Conservation (phyloP, 2,888 invertebrate genomes). For the Polydrusus pterygomalis region DNA sequence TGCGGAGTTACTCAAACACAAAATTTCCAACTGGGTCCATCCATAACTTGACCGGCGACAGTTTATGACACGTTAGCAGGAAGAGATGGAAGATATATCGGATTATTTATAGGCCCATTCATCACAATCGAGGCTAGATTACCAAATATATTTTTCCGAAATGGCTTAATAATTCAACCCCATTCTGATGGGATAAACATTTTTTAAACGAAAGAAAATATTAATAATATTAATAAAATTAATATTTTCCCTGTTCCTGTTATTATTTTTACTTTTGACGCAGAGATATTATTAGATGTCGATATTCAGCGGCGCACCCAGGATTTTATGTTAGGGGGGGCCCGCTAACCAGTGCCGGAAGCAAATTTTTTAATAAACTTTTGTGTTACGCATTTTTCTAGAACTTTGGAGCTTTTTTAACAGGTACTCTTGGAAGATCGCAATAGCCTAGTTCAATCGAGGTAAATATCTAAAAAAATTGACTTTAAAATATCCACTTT, state of each 20-base stretch:
- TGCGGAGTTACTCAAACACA: constrained; percentile 30
- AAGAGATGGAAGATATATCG: constrained; percentile 55
- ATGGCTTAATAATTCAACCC: constrained; percentile 59
- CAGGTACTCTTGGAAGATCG: too few relatives aligned
- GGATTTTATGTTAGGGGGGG: too few relatives aligned
- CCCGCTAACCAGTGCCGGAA: too few relatives aligned
- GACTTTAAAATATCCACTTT: too few relatives aligned
- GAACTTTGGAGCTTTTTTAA: too few relatives aligned
- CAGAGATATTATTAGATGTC: too few relatives aligned
- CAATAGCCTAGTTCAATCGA: too few relatives aligned
- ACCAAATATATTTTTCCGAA: constrained; percentile 61
- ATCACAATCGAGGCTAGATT: constrained; percentile 62
- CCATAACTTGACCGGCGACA: constrained; percentile 45
- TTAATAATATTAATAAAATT: not conserved
- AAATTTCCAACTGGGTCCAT: constrained; percentile 38
- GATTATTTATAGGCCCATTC: constrained; percentile 62
- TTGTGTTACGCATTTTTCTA: too few relatives aligned
- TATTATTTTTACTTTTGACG: too few relatives aligned
- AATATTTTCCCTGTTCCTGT: not conserved
- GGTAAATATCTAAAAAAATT: too few relatives aligned
- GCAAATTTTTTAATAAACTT: too few relatives aligned
- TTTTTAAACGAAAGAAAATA: constrained; percentile 17
- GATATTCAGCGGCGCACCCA: too few relatives aligned
- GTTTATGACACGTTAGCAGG: constrained; percentile 47
- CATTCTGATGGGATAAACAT: constrained; percentile 31